These are phyloP conservation scores for Habropoda laboriosa DNA, from an alignment of 1,140 invertebrate species.

Conservation along the genomic window DNA sequence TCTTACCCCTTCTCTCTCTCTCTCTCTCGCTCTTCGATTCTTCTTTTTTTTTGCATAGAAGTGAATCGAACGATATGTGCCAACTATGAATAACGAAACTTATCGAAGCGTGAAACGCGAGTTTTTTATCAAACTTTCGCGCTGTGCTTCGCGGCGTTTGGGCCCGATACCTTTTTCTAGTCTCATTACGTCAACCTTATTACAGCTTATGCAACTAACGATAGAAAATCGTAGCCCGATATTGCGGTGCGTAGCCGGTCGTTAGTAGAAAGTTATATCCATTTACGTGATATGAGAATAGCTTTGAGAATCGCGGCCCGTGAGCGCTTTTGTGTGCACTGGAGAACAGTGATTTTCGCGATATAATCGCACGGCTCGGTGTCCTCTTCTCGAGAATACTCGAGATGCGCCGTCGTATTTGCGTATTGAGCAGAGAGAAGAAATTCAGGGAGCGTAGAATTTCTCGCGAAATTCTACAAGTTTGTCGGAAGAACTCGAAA, in stretches of 20 bases:
- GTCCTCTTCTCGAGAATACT: background rate
- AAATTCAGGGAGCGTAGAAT: too few relatives aligned
- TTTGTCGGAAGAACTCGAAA: too few relatives aligned
- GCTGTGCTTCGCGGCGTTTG: conserved; percentile 53
- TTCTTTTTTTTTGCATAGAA: background rate
- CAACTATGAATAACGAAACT: conserved; percentile 43
- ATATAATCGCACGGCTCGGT: background rate
- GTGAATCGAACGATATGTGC: conserved; percentile 23
- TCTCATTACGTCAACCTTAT: conserved; percentile 60
- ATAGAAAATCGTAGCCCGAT: conserved; percentile 40
- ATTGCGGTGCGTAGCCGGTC: conserved; percentile 22
- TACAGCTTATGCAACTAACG: conserved; percentile 62
- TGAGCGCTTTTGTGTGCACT: background rate
- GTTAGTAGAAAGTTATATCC: conserved; percentile 47
- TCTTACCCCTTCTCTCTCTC: too few relatives aligned
- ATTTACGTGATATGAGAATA: conserved; percentile 44
- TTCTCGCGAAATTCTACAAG: too few relatives aligned
- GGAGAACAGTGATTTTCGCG: background rate
- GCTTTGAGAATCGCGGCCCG: background rate
- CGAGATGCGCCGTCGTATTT: background rate
- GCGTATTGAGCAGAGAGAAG: background rate
- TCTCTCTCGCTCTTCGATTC: too few relatives aligned
- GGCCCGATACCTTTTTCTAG: conserved; percentile 53
- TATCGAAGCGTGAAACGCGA: conserved; percentile 61
- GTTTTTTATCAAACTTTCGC: conserved; percentile 51